Percentiles rank a stretch among this genome's conserved stretches.
Evolutionary conservation across 2,888 invertebrate species (phyloP).

Genomic region (Doris montereyensis): DNA sequence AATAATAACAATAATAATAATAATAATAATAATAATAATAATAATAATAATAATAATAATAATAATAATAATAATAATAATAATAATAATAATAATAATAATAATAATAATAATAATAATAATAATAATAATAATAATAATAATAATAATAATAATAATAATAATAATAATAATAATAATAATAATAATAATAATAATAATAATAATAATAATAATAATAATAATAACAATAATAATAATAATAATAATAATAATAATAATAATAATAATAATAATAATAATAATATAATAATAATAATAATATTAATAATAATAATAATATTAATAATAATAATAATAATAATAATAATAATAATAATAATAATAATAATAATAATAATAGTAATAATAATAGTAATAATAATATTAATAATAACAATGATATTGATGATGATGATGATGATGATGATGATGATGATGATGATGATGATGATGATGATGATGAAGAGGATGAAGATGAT

Average conservation of each 20-base stretch:
- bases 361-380: slow-evolving; percentile 25
- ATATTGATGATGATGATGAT: background rate
- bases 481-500: slow-evolving; percentile 26
- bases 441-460: slow-evolving; percentile 29
- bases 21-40: background rate
- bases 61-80: background rate
- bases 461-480: slow-evolving; percentile 28
- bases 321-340: slow-evolving; percentile 4
- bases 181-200: background rate
- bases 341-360: slow-evolving; percentile 24
- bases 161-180: background rate
- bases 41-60: background rate
- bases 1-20: slow-evolving; percentile 1
- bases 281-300: background rate
- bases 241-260: background rate
- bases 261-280: background rate
- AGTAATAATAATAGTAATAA: slow-evolving; percentile 16
- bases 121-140: background rate
- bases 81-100: background rate
- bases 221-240: background rate
- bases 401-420: slow-evolving; percentile 12
- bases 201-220: background rate
- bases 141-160: background rate
- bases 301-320: background rate
- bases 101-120: background rate